Evolutionary conservation across 2,113 vertebrate genomes (phyloP), one percentile per base, ranked within the genome.

Genomic region (Craseonycteris thonglongyai): DNA sequence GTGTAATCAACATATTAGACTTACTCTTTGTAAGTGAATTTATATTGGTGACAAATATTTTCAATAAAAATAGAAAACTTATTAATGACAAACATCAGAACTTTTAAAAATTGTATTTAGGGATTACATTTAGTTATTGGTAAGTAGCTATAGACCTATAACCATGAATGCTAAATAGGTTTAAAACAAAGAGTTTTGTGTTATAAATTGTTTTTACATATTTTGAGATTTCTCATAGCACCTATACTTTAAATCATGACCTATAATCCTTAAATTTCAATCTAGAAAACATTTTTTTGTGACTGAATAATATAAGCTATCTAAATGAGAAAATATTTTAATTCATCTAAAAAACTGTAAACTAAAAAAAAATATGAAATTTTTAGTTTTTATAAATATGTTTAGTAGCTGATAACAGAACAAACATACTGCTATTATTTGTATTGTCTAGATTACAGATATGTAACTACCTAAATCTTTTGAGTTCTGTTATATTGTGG

Each of bases 371-470:
- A 28, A 47, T 14, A 66, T 47, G n/a, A 84, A 85, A 38, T 72
- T 90, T 88, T 76, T 65, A 71, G 51, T 92, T 96, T 95, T 94
- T 96, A 65, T 65, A 69, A 90, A 83, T 85, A 40, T 71, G 56
- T 95, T 97, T 93, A 92, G 33, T 95, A 97, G 72, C 92, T 89
- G 49, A 30, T 76, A 96, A 93, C 72, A 96, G 86, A 96, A 86
- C 71, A 80, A 84, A 91, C 92, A 87, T 93, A 96, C 97, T 97
- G 96, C 94, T 97, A 96, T 96, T 97, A 82, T 97, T 97, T 96
- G 9, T 56, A 91, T 95, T 93, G 89, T 96, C 94, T 86, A 96
- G 94, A 97, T 96, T 96, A 97, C 79, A 92, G 95, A 97, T 97
- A 95, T 97, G 90, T 97, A 95, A 97, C 96, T 94, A 93, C 54